A percentile compares a stretch with the other conserved stretches of the same genome.
Conservation (phyloP, 2,797 vertebrate genomes). For the Nyctibius grandis region DNA sequence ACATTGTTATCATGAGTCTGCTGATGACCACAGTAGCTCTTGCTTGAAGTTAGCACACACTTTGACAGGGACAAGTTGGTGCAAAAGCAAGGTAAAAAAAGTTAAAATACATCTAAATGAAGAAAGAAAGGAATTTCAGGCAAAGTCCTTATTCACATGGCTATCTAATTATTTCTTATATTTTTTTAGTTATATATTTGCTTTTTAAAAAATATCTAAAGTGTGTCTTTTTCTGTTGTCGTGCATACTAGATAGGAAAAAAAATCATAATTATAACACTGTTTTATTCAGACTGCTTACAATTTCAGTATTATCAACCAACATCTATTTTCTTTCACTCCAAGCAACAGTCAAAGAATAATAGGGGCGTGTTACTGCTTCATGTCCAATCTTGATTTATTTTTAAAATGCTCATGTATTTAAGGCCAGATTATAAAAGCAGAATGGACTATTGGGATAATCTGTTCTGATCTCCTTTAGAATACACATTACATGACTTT, state of each 20-base stretch:
- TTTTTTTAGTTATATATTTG: not conserved
- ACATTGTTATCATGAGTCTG: not conserved
- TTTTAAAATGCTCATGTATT: slow-evolving; percentile 45
- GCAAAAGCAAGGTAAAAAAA: not conserved
- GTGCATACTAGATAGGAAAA: not conserved
- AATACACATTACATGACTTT: slow-evolving; percentile 39
- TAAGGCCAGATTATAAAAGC: slow-evolving; percentile 31
- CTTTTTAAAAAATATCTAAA: not conserved
- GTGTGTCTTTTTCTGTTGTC: not conserved
- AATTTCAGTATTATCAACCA: not conserved
- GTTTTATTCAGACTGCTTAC: not conserved
- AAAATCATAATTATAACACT: not conserved
- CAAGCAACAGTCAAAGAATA: not conserved
- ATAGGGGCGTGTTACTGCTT: not conserved
- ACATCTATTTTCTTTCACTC: not conserved
- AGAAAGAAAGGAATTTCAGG: not conserved
- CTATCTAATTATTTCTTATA: not conserved
- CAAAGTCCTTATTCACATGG: not conserved
- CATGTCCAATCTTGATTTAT: slow-evolving; percentile 8
- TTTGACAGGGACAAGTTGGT: not conserved
- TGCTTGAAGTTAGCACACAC: not conserved
- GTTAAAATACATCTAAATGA: not conserved
- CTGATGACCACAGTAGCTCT: not conserved
- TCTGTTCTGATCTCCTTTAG: slow-evolving; percentile 57
- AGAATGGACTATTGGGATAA: slow-evolving; percentile 33